Evolutionary conservation across 2,888 invertebrate genomes (phyloP).

Genomic region (Xanthorhoe designata): DNA sequence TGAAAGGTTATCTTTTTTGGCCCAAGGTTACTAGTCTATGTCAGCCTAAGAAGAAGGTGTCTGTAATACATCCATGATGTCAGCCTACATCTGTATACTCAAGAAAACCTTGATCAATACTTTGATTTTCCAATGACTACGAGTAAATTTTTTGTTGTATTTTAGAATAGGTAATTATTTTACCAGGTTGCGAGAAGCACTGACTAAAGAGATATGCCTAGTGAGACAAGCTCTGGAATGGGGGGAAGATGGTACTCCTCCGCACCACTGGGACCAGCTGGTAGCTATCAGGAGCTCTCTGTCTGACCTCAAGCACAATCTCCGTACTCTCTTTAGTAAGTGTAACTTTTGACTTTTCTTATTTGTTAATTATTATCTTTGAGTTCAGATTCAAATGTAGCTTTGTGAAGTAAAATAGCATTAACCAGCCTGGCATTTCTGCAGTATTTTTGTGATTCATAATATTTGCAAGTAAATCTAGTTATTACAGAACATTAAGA

Average conservation of each 20-base stretch:
- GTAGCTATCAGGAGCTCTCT: conserved; percentile 74
- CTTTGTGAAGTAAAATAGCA: too few species aligned
- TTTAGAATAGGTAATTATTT: conserved; percentile 1
- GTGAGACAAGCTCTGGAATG: conserved; percentile 78
- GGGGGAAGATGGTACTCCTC: conserved; percentile 78
- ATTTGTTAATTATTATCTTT: too few species aligned
- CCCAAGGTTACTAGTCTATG: not conserved
- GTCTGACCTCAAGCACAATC: conserved; percentile 76
- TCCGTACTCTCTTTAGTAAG: conserved; percentile 73
- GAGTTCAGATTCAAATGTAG: too few species aligned
- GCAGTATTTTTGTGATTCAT: too few species aligned
- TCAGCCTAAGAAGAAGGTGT: too few species aligned
- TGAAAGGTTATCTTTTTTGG: conserved; percentile 65
- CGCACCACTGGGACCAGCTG: conserved; percentile 80
- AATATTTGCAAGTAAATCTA: too few species aligned
- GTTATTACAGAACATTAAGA: too few species aligned
- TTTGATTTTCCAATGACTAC: not conserved
- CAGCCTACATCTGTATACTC: too few species aligned
- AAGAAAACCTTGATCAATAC: too few species aligned
- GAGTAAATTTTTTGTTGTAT: not conserved
- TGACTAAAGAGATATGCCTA: conserved; percentile 76
- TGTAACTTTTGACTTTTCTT: conserved; percentile 15
- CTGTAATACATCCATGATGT: too few species aligned
- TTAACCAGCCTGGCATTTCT: too few species aligned
- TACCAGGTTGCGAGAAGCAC: conserved; percentile 69